Evolutionary conservation across 1,140 invertebrate species (phyloP).

Genomic region (Solenopsis invicta): DNA sequence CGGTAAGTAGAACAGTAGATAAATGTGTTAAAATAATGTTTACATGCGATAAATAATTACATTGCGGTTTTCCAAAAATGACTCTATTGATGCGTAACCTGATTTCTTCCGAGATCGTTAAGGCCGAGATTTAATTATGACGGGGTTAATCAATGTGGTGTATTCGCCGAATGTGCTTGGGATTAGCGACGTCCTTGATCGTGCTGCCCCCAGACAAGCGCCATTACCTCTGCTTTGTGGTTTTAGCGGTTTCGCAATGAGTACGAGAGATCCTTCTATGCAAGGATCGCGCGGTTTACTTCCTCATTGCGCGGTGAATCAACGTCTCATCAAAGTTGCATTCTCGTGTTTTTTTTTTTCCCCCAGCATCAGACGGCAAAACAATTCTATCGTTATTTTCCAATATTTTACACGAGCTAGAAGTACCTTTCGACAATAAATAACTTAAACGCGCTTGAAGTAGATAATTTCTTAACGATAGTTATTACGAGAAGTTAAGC

Average conservation of each 20-base stretch:
- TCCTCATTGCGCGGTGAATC: conserved; percentile 77
- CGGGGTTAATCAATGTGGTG: conserved; percentile 33
- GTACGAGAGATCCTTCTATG: conserved; percentile 68
- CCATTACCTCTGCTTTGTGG: conserved; percentile 71
- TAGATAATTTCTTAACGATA: background rate
- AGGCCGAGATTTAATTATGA: conserved; percentile 15
- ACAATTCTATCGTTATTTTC: conserved; percentile 28
- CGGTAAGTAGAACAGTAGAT: background rate
- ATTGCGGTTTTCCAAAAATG: background rate
- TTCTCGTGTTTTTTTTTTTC: background rate
- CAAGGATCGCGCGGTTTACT: conserved; percentile 66
- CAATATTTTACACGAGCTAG: conserved; percentile 9
- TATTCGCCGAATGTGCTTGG: background rate
- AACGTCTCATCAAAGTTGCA: conserved; percentile 61
- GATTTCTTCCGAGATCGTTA: background rate
- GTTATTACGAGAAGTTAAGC: background rate
- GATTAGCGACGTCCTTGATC: conserved; percentile 50
- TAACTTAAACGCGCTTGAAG: background rate
- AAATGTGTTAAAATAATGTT: background rate
- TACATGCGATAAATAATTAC: background rate
- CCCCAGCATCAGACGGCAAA: background rate
- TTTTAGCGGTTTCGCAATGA: conserved; percentile 75
- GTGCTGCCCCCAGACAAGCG: conserved; percentile 60
- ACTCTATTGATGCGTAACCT: background rate
- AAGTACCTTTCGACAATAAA: conserved; percentile 1